These are phyloP conservation scores for Drosophila pseudotalamancana DNA, from an alignment of 2,888 invertebrate species.

Conservation along the genomic window DNA sequence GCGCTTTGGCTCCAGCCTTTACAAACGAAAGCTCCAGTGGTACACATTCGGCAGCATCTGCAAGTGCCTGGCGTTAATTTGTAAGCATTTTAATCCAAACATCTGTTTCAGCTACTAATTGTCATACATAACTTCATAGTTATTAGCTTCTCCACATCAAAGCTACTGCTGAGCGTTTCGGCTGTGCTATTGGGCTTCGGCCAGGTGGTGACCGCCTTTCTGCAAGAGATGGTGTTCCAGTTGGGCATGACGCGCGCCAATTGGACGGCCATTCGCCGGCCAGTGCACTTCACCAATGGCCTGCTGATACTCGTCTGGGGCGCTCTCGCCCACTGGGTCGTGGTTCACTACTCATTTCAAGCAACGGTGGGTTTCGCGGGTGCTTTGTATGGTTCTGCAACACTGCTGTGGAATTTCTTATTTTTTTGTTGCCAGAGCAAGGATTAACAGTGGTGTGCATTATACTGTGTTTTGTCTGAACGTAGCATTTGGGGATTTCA, in stretches of 20 bases:
- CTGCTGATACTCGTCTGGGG: slow-evolving; percentile 83
- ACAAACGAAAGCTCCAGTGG: slow-evolving; percentile 82
- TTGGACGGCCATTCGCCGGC: slow-evolving; percentile 82
- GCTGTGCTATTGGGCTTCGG: slow-evolving; percentile 83
- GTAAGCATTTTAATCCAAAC: slow-evolving; percentile 66
- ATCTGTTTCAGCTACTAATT: background rate
- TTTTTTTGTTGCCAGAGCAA: slow-evolving; percentile 78
- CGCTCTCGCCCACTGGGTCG: slow-evolving; percentile 81
- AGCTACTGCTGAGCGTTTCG: slow-evolving; percentile 82
- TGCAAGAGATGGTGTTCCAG: slow-evolving; percentile 83
- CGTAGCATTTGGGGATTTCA: slow-evolving; percentile 2
- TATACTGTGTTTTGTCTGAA: background rate
- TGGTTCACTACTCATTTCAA: slow-evolving; percentile 82
- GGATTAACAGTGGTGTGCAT: slow-evolving; percentile 52
- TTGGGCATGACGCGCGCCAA: slow-evolving; percentile 82
- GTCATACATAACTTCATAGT: slow-evolving; percentile 54
- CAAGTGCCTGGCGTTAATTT: slow-evolving; percentile 81
- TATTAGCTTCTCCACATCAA: slow-evolving; percentile 83
- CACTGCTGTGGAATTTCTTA: slow-evolving; percentile 81
- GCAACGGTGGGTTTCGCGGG: slow-evolving; percentile 81
- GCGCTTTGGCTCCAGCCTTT: slow-evolving; percentile 81
- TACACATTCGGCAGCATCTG: slow-evolving; percentile 82
- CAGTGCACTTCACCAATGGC: slow-evolving; percentile 83
- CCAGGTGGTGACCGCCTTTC: slow-evolving; percentile 82
- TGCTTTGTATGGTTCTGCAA: slow-evolving; percentile 75